These are phyloP conservation scores for Gobius niger DNA, from an alignment of 2,113 vertebrate genomes.

Conservation along the genomic window DNA sequence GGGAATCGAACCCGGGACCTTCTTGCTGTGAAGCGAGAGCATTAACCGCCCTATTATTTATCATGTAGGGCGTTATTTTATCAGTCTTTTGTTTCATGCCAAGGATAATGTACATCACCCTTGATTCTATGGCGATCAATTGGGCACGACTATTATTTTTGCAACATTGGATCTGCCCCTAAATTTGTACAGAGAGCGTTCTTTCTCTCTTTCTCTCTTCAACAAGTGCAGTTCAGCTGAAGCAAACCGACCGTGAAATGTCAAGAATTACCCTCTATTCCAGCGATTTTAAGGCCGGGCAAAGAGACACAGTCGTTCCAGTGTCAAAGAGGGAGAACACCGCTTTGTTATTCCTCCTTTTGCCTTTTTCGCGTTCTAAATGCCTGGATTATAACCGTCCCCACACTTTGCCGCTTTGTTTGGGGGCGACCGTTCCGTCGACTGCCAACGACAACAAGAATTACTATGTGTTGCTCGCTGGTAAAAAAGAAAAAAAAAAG, in stretches of 20 bases:
- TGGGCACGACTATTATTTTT: background rate
- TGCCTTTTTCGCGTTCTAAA: slow-evolving; percentile 2
- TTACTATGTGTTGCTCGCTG: slow-evolving; percentile 47
- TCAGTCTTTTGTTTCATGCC: too few species aligned
- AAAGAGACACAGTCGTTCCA: slow-evolving; percentile 2
- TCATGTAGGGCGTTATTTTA: too few species aligned
- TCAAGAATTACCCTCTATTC: background rate
- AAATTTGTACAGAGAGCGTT: background rate
- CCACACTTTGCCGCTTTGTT: slow-evolving; percentile 35
- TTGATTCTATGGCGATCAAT: too few species aligned
- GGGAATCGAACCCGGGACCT: too few species aligned
- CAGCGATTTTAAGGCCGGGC: background rate
- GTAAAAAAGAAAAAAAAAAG: slow-evolving; percentile 1
- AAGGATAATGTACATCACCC: too few species aligned
- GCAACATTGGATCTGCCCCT: background rate
- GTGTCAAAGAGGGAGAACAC: slow-evolving; percentile 26
- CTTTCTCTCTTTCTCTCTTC: background rate
- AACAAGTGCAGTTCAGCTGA: background rate
- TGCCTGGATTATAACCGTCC: slow-evolving; percentile 33
- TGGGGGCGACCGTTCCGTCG: slow-evolving; percentile 43
- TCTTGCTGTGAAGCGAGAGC: too few species aligned
- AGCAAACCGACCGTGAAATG: slow-evolving; percentile 2
- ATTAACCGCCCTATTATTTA: too few species aligned
- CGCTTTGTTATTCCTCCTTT: background rate
- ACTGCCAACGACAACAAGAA: slow-evolving; percentile 44